Evolutionary conservation across 1,140 invertebrate species (phyloP).

Genomic region (Lutraria rhynchaena): DNA sequence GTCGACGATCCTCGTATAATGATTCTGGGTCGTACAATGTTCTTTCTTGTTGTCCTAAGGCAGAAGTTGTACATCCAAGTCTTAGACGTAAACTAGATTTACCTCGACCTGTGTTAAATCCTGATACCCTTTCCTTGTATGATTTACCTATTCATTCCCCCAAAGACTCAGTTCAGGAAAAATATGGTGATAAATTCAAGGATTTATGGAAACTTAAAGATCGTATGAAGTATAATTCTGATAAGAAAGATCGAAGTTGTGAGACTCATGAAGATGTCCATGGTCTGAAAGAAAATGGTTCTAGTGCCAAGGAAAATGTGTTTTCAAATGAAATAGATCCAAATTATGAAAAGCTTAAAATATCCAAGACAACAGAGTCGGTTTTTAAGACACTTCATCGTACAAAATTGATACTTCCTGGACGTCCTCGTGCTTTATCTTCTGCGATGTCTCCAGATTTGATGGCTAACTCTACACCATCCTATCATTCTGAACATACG

Average conservation of each 20-base stretch:
- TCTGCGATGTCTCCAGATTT: not conserved
- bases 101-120: not conserved
- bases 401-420: slow-evolving; percentile 12
- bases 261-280: not conserved
- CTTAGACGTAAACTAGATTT: not conserved
- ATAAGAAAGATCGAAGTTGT: not conserved
- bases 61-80: slow-evolving; percentile 31
- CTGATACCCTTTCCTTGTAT: too few species aligned
- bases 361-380: not conserved
- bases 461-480: not conserved
- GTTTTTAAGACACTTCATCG: slow-evolving; percentile 27
- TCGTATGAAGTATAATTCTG: not conserved
- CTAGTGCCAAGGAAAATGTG: too few species aligned
- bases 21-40: slow-evolving; percentile 35
- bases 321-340: too few species aligned
- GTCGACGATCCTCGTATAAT: not conserved
- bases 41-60: slow-evolving; percentile 18
- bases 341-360: slow-evolving; percentile 20
- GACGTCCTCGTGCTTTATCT: slow-evolving; percentile 3
- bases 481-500: slow-evolving; percentile 28
- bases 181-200: not conserved
- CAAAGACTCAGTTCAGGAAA: too few species aligned
- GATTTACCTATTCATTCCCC: too few species aligned
- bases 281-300: too few species aligned
- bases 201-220: not conserved